Conservation (phyloP, 2,113 vertebrate genomes). For the Lepus timidus region DNA sequence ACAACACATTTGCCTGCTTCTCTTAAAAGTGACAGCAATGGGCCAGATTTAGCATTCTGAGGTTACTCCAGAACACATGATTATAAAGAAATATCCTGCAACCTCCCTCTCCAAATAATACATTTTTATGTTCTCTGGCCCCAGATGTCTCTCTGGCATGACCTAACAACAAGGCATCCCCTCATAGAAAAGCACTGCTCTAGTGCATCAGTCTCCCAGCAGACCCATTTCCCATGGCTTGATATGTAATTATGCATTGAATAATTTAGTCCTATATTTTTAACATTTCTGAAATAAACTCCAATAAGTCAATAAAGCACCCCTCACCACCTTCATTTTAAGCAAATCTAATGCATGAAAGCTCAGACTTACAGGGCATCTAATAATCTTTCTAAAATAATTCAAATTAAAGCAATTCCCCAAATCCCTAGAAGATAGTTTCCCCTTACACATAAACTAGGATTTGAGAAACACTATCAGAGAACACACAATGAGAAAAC, state of each 20-base stretch:
- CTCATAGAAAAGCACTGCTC: background rate
- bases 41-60: background rate
- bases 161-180: background rate
- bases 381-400: slow-evolving; percentile 32
- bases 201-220: background rate
- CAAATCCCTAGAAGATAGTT: background rate
- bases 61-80: background rate
- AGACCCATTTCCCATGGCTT: background rate
- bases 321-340: background rate
- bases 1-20: background rate
- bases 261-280: background rate
- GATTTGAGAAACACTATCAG: background rate
- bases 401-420: slow-evolving; percentile 4
- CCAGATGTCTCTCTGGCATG: background rate
- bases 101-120: background rate
- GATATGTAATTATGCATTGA: background rate
- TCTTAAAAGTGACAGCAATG: background rate
- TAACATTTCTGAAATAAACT: background rate
- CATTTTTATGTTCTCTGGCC: background rate
- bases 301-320: background rate
- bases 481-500: background rate
- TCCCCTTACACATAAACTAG: background rate
- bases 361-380: background rate
- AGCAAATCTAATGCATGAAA: background rate
- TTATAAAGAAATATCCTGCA: background rate